A percentile compares a stretch with the other conserved stretches of the same genome.
Evolutionary conservation across 2,888 invertebrate genomes (phyloP).

Genomic region (Thecocarcelia acutangulata): DNA sequence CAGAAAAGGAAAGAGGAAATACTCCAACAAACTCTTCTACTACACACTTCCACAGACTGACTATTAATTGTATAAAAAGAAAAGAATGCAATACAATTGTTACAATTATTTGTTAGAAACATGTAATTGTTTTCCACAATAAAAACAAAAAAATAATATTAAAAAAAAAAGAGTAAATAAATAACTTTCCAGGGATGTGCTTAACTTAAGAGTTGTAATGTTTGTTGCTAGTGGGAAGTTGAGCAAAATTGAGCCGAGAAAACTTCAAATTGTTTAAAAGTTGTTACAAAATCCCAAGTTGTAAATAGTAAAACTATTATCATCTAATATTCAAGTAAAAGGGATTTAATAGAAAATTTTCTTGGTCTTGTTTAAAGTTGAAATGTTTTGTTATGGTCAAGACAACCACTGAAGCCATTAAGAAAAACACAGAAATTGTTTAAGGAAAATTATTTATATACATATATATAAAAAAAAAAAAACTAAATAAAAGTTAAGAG

Average conservation of each 20-base stretch:
- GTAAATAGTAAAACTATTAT: slow-evolving; percentile 11
- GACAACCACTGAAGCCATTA: slow-evolving; percentile 61
- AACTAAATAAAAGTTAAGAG: not conserved
- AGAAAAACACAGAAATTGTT: slow-evolving; percentile 40
- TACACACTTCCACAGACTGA: slow-evolving; percentile 21
- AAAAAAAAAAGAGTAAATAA: not conserved
- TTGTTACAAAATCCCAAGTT: slow-evolving; percentile 33
- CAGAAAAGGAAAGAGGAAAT: slow-evolving; percentile 33
- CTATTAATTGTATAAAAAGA: slow-evolving; percentile 5
- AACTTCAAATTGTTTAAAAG: slow-evolving; percentile 29
- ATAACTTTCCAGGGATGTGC: slow-evolving; percentile 41
- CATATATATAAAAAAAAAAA: not conserved
- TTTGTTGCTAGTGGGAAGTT: not conserved
- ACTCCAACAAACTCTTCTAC: slow-evolving; percentile 27
- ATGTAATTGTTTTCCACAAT: slow-evolving; percentile 65
- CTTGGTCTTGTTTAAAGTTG: slow-evolving; percentile 32
- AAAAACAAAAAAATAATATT: not conserved
- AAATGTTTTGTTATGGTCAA: slow-evolving; percentile 58
- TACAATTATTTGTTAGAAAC: slow-evolving; percentile 61
- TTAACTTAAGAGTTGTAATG: slow-evolving; percentile 21
- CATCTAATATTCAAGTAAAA: slow-evolving; percentile 23
- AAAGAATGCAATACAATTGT: slow-evolving; percentile 41
- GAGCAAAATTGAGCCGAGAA: slow-evolving; percentile 19
- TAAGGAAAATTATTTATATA: not conserved
- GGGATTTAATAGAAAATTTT: slow-evolving; percentile 45